Evolutionary conservation across 2,113 vertebrate genomes (phyloP), one percentile per base, ranked within the genome.

Genomic region (Stegastes partitus): DNA sequence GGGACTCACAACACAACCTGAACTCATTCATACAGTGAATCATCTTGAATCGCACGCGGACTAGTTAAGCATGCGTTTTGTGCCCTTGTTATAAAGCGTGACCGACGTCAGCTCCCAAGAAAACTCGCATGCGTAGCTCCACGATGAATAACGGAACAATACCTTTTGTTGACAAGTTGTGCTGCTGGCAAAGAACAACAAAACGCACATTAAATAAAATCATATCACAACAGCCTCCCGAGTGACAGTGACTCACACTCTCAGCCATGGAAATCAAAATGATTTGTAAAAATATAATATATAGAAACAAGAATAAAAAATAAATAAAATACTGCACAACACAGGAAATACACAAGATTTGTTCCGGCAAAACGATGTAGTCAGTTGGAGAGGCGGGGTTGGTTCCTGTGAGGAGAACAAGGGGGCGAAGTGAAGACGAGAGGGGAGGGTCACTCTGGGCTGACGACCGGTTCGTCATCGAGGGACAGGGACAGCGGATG

Each of bases 261-360:
- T 77, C 74, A 75, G 68, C 22, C 28, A 61, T 22, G 16, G 56
- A 87, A 71, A 80, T 65, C 31, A 16, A 81, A 74, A 75, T 44
- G 28, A 53, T 56, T 57, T 61, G 57, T 73, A 82, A 87, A 85
- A 90, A 89, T 77, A 86, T 87, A 90, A 84, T 84, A 79, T 77
- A 59, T 75, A 78, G 74, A 91, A 77, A 82, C 71, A 82, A 73
- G 59, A 81, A 74, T 23, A 91, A 50, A 84, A 85, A 93, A 92
- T 92, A 92, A 92, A 92, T 90, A 85, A 86, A 92, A 91, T 89
- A 90, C 88, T 89, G 86, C 47, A 89, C 73, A 79, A 90, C 70
- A 89, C 56, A 67, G 68, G 74, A 88, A 79, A 86, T 68, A 85
- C 74, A 89, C 47, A 2, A 65, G 68, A 82, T 55, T 81, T 42